These are phyloP conservation scores for Drosophila sp. DNA, from an alignment of 1,140 invertebrate species.

Conservation along the genomic window DNA sequence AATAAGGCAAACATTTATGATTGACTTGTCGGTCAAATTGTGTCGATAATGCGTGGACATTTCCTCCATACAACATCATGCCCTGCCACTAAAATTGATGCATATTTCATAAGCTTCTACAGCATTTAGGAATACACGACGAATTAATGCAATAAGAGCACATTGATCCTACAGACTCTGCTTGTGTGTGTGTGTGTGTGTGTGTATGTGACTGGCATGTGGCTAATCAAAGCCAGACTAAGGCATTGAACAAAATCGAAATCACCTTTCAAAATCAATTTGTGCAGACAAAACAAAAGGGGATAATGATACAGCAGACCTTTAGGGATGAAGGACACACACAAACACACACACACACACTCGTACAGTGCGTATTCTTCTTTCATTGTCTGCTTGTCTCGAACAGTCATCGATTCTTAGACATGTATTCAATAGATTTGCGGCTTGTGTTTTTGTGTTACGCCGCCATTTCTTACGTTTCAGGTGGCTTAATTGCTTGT, in stretches of 20 bases:
- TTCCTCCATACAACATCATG: not conserved
- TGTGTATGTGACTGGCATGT: conserved; percentile 23
- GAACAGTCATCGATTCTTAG: conserved; percentile 21
- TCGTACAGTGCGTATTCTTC: conserved; percentile 1
- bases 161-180: not conserved
- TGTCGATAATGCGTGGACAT: conserved; percentile 29
- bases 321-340: conserved; percentile 14
- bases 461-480: conserved; percentile 48
- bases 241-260: conserved; percentile 28
- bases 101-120: conserved; percentile 51
- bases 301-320: conserved; percentile 56
- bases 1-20: conserved; percentile 52
- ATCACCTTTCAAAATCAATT: conserved; percentile 61
- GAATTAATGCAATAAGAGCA: conserved; percentile 38
- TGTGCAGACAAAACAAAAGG: conserved; percentile 53
- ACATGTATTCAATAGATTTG: conserved; percentile 33
- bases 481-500: conserved; percentile 66
- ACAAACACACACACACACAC: conserved; percentile 10
- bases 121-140: not conserved
- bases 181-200: conserved; percentile 17
- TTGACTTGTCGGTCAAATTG: conserved; percentile 57
- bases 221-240: conserved; percentile 29
- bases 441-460: conserved; percentile 37
- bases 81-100: conserved; percentile 24
- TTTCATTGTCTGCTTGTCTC: conserved; percentile 16